Evolutionary conservation across 2,888 invertebrate species (phyloP).

Genomic region (Orchesellides sinensis): DNA sequence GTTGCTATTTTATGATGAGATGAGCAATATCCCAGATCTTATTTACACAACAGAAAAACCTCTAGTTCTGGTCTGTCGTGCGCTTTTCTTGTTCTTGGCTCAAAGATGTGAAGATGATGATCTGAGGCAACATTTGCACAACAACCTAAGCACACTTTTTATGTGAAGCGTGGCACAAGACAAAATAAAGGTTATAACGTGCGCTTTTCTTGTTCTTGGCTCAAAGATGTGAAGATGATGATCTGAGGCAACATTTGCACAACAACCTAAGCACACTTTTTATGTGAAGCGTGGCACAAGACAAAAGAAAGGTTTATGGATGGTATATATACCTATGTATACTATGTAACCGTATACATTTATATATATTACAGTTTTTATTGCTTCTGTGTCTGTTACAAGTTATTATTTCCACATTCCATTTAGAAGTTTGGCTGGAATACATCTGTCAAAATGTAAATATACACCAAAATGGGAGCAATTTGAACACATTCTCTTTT

Average conservation of each 20-base stretch:
- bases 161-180: constrained; percentile 34
- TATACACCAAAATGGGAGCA: constrained; percentile 5
- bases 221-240: not conserved
- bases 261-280: too few species aligned
- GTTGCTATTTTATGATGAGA: not conserved
- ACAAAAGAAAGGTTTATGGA: not conserved
- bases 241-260: not conserved
- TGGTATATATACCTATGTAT: not conserved
- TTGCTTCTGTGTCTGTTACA: constrained; percentile 1
- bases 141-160: too few species aligned
- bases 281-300: constrained; percentile 33
- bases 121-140: not conserved
- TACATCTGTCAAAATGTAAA: constrained; percentile 27
- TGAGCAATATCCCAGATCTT: not conserved
- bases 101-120: not conserved
- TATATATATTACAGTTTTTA: constrained; percentile 9
- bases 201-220: too few species aligned
- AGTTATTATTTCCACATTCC: constrained; percentile 4
- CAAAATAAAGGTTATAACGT: too few species aligned
- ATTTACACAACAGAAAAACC: too few species aligned
- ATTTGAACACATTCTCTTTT: constrained; percentile 4
- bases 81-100: too few species aligned
- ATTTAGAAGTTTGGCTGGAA: not conserved
- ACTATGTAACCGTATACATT: not conserved
- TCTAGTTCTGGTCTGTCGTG: too few species aligned